Evolutionary conservation across 2,888 invertebrate species (phyloP).

Genomic region (Agrochola litura): DNA sequence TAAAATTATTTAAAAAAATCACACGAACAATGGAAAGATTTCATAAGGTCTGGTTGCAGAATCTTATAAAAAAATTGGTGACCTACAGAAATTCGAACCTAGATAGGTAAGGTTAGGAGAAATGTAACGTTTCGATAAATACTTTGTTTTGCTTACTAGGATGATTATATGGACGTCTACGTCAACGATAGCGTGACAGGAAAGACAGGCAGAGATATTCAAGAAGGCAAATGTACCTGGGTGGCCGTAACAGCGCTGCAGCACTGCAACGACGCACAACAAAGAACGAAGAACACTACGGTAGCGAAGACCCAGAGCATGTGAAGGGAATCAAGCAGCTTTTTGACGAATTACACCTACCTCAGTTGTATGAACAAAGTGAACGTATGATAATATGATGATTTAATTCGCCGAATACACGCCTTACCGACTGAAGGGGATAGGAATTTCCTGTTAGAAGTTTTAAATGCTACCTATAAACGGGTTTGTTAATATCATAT

Average conservation of each 20-base stretch:
- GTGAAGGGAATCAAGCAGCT: constrained; percentile 82
- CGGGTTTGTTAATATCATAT: constrained; percentile 5
- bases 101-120: neutral
- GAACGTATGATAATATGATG: constrained; percentile 9
- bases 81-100: too few species aligned
- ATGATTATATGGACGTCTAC: constrained; percentile 46
- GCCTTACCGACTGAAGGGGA: constrained; percentile 27
- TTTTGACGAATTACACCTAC: constrained; percentile 91
- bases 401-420: constrained; percentile 26
- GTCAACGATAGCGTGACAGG: constrained; percentile 24
- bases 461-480: constrained; percentile 26
- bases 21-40: too few species aligned
- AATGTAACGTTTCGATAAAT: neutral
- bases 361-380: constrained; percentile 27
- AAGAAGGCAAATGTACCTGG: constrained; percentile 98
- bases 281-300: constrained; percentile 94
- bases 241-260: constrained; percentile 95
- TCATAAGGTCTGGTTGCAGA: too few species aligned
- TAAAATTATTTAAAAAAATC: too few species aligned
- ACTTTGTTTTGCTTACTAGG: constrained; percentile 8
- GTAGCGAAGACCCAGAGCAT: constrained; percentile 91
- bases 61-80: too few species aligned
- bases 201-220: constrained; percentile 94
- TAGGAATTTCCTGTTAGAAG: constrained; percentile 23
- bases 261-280: constrained; percentile 92